Evolutionary conservation across 92 coral and sea anemone species (phyloP).

Genomic region (Paramuricea clavata): DNA sequence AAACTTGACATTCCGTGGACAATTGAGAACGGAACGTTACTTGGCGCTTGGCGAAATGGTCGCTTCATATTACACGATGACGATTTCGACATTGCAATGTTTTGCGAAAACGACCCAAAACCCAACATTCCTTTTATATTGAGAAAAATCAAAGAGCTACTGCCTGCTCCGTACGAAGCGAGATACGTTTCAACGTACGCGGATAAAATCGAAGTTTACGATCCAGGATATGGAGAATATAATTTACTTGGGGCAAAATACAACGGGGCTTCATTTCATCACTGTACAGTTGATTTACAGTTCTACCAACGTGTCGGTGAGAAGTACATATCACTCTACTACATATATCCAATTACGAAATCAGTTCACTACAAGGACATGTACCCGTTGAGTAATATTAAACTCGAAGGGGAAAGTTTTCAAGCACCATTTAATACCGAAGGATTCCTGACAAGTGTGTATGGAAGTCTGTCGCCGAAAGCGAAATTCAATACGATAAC

Average conservation of each 20-base stretch:
- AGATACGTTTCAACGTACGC: not conserved
- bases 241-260: not conserved
- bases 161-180: not conserved
- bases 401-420: conserved; percentile 57
- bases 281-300: not conserved
- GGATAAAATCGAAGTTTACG: conserved; percentile 6
- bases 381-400: conserved; percentile 28
- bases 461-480: conserved; percentile 64
- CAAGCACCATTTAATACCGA: conserved; percentile 54
- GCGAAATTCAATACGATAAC: conserved; percentile 50
- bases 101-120: conserved; percentile 49
- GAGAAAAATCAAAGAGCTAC: not conserved
- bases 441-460: conserved; percentile 61
- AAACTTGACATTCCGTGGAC: conserved; percentile 40
- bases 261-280: not conserved
- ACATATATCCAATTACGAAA: not conserved
- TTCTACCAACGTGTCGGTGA: not conserved
- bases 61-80: conserved; percentile 64
- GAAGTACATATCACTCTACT: not conserved
- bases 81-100: conserved; percentile 68
- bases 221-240: not conserved
- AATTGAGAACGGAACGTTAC: conserved; percentile 62
- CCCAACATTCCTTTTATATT: not conserved
- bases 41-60: conserved; percentile 65
- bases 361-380: not conserved